Evolutionary conservation across 2,888 invertebrate species (phyloP).

Genomic region (Coelogynopora nodosa): DNA sequence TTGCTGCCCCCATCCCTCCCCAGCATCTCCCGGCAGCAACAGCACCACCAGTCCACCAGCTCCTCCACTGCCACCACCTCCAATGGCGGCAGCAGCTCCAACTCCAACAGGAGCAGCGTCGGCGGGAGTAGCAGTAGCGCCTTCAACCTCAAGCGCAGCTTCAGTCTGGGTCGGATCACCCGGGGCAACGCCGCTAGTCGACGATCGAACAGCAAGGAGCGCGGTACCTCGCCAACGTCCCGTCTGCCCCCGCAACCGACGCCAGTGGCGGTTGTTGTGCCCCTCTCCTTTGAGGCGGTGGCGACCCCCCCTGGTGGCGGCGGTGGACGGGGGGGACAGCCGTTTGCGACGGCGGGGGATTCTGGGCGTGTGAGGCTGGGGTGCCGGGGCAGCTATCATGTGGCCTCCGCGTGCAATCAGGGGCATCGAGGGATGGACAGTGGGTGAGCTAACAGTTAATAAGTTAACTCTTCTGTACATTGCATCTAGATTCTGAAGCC

Average conservation of each 20-base stretch:
- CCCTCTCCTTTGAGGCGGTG: not conserved
- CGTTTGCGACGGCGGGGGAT: too few species aligned
- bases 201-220: not conserved
- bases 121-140: not conserved
- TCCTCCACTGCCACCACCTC: not conserved
- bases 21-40: not conserved
- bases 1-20: not conserved
- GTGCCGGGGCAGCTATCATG: not conserved
- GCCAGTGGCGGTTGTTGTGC: too few species aligned
- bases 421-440: not conserved
- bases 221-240: not conserved
- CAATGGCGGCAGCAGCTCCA: not conserved
- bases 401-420: not conserved
- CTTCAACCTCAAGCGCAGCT: slow-evolving; percentile 7
- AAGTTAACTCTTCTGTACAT: too few species aligned
- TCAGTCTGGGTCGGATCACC: slow-evolving; percentile 4
- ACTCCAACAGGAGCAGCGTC: not conserved
- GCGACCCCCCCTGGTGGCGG: not conserved
- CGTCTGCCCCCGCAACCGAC: not conserved
- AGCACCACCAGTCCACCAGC: not conserved
- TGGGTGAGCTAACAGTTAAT: not conserved
- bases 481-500: too few species aligned
- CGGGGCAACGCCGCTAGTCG: not conserved
- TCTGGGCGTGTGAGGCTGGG: too few species aligned
- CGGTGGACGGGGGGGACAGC: not conserved